Conservation (phyloP, 1,140 invertebrate genomes). For the Temnothorax nylanderi region DNA sequence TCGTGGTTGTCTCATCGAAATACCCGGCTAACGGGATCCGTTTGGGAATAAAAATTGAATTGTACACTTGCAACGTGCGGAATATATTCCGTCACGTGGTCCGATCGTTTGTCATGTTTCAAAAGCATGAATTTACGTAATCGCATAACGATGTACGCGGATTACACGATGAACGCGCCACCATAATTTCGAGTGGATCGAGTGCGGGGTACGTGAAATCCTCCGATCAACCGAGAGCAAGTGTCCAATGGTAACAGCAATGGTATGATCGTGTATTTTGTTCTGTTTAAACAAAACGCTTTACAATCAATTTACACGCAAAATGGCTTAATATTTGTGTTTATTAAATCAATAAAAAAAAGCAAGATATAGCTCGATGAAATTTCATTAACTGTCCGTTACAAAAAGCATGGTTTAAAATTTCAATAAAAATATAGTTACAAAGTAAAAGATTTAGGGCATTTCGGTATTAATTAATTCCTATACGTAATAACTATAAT, state of each 20-base stretch:
- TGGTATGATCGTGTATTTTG: neutral
- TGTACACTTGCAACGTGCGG: conserved; percentile 50
- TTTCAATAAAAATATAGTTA: neutral
- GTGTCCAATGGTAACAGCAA: neutral
- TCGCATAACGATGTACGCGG: conserved; percentile 55
- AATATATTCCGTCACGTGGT: conserved; percentile 48
- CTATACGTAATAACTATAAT: neutral
- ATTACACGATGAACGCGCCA: conserved; percentile 50
- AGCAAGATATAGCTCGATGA: neutral
- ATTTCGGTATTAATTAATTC: neutral
- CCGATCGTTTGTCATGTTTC: conserved; percentile 55
- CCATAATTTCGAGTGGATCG: conserved; percentile 54
- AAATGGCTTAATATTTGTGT: conserved; percentile 4
- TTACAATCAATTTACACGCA: neutral
- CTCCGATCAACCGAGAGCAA: conserved; percentile 53
- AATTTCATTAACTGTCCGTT: neutral
- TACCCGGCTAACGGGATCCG: conserved; percentile 46
- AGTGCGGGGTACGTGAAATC: conserved; percentile 40
- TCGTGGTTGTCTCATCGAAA: conserved; percentile 40
- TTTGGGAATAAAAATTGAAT: conserved; percentile 65
- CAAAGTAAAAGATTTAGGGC: neutral
- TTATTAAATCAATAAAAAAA: conserved; percentile 5
- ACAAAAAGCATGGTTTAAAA: neutral
- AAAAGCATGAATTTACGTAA: conserved; percentile 60
- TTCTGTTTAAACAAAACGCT: conserved; percentile 3